A percentile compares a stretch with the other conserved stretches of the same genome.
Conservation (phyloP, 2,888 invertebrate genomes). For the Mesorhabditis spiculigera region DNA sequence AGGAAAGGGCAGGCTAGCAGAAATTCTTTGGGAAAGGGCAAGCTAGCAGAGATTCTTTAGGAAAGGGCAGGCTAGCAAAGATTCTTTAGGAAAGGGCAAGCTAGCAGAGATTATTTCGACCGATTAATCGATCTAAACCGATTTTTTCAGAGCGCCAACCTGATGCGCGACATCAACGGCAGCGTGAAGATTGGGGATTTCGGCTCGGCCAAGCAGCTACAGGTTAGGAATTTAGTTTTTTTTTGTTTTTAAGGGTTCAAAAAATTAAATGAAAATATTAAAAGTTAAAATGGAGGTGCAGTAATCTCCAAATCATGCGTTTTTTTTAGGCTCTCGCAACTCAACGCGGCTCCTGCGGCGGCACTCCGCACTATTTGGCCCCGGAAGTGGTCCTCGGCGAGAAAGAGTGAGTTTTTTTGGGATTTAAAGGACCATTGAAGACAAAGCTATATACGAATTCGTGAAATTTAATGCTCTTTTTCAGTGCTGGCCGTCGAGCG, state of each 20-base stretch:
- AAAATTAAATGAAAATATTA: no score
- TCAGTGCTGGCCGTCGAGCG: constrained; percentile 26
- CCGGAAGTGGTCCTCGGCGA: constrained; percentile 29
- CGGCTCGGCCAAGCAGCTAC: constrained; percentile 62
- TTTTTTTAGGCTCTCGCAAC: background rate
- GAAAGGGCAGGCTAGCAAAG: no score
- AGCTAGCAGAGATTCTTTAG: no score
- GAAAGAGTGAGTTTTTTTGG: background rate
- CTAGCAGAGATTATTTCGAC: no score
- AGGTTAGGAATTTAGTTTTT: constrained; percentile 40
- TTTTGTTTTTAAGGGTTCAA: no score
- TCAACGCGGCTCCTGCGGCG: constrained; percentile 14
- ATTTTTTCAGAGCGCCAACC: constrained; percentile 58
- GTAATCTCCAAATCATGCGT: constrained; percentile 7
- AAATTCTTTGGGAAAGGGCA: no score
- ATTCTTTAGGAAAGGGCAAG: no score
- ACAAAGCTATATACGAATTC: background rate
- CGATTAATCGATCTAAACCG: no score
- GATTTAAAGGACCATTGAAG: background rate
- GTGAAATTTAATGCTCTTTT: background rate
- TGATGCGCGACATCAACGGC: constrained; percentile 60
- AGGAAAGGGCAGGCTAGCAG: no score
- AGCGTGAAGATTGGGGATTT: constrained; percentile 64
- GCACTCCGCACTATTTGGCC: constrained; percentile 49
- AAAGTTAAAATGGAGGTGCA: no score